Evolutionary conservation across 2,888 invertebrate genomes (phyloP).

Genomic region (Ischnura elegans): DNA sequence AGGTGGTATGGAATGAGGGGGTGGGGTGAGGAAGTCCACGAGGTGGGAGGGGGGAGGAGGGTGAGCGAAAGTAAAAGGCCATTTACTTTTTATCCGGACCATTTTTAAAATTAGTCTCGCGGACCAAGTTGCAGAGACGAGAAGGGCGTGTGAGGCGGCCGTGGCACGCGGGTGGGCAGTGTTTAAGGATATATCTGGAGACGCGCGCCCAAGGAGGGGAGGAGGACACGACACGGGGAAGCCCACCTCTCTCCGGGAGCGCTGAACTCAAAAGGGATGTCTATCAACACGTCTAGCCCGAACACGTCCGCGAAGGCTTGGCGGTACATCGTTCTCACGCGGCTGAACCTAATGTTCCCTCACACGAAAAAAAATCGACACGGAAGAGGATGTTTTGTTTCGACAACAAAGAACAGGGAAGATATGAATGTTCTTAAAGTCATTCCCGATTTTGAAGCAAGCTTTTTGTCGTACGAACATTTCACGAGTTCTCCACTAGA

Average conservation of each 20-base stretch:
- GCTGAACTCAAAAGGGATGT: background rate
- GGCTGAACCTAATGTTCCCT: too few relatives aligned
- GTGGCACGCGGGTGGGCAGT: background rate
- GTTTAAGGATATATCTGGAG: background rate
- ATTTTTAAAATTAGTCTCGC: conserved; percentile 29
- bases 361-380: too few relatives aligned
- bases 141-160: background rate
- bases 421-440: too few relatives aligned
- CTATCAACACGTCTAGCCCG: background rate
- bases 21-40: background rate
- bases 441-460: too few relatives aligned
- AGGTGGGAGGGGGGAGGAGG: background rate
- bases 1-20: background rate
- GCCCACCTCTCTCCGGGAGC: background rate
- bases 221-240: background rate
- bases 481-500: too few relatives aligned
- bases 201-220: background rate
- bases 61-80: conserved; percentile 21
- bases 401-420: too few relatives aligned
- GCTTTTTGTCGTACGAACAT: too few relatives aligned
- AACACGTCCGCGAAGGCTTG: background rate
- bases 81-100: conserved; percentile 45
- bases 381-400: too few relatives aligned
- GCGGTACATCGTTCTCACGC: too few relatives aligned
- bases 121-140: background rate